Evolutionary conservation across 2,888 invertebrate genomes (phyloP), one percentile per base, ranked within the genome.

Genomic region (Noctua fimbriata): DNA sequence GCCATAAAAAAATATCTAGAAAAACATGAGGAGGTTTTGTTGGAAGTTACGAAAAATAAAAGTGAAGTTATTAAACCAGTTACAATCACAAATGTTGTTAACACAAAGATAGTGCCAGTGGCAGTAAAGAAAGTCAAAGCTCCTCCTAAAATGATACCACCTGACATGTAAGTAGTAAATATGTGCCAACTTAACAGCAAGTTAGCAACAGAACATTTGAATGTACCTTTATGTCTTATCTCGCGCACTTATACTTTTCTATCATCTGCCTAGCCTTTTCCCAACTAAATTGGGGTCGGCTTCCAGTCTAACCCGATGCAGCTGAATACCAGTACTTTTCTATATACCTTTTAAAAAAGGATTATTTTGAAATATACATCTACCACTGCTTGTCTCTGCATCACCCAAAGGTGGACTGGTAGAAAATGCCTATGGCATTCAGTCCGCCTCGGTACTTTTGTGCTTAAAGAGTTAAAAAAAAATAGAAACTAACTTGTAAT

Each of bases 1-100:
- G 91, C 90, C 65, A 94, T 95, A 41, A 93, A 93, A 86, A 95
- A 95, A 78, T 93, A 86, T 36, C 84, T 94, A 21, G 94, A 94
- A 82, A 93, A 94, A 83, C 93, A 93, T 69, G 94, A 95, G 79
- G 91, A 91, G 71, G 86, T 91, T 41, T 82, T 94, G 7, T 88
- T 81, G 21, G 85, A 92, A 41, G 90, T 92, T 49, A 92, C 90
- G 65, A 94, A 92, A 83, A 93, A 92, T 82, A 95, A 94, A 87
- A 90, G 91, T n/a, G 93, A 92, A 85, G 90, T 88, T 65, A 88
- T 88, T 65, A 88, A 89, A 75, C 92, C 94, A 3, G 91, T 93
- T 21, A 93, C 93, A 87, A 95, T 95, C 3, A 94, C 92, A 2
- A 93, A 95, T 85, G 92, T 94, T 55, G 92, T 93, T 1, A 90